Percentiles rank a stretch among this genome's conserved stretches.
Evolutionary conservation across 2,797 vertebrate species (phyloP).

Genomic region (Sebastolobus altivelis): DNA sequence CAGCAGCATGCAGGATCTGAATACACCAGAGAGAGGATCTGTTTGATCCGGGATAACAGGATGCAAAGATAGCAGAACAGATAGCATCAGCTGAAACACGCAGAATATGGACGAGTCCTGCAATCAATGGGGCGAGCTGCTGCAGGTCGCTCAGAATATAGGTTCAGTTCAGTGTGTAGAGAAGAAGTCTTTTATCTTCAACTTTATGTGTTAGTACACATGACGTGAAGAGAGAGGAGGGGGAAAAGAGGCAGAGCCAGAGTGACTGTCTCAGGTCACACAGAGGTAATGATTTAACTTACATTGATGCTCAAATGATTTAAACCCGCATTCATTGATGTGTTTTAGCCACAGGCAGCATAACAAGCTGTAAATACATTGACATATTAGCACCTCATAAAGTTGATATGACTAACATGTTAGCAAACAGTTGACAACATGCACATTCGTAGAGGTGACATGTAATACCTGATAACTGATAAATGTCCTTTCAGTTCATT

Average conservation of each 20-base stretch:
- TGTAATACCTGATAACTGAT: not conserved
- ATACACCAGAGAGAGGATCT: constrained; percentile 33
- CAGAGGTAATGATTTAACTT: not conserved
- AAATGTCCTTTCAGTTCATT: not conserved
- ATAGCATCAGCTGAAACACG: constrained; percentile 65
- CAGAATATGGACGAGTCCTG: constrained; percentile 31
- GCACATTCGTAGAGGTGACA: no score
- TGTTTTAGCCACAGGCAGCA: not conserved
- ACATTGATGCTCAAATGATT: not conserved
- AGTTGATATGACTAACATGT: not conserved
- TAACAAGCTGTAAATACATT: not conserved
- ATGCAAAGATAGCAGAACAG: constrained; percentile 54
- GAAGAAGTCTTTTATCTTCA: constrained; percentile 4
- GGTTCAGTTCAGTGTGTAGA: not conserved
- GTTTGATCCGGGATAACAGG: constrained; percentile 61
- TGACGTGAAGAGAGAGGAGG: not conserved
- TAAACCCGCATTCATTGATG: not conserved
- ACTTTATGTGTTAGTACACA: constrained; percentile 11
- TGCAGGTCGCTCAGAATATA: constrained; percentile 21
- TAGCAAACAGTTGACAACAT: no score
- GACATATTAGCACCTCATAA: not conserved
- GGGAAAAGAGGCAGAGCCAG: not conserved
- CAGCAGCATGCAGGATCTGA: constrained; percentile 35
- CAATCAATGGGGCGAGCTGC: constrained; percentile 41
- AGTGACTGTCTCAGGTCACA: not conserved